Evolutionary conservation across 1,140 invertebrate species (phyloP).

Genomic region (Bradynema listronoti): DNA sequence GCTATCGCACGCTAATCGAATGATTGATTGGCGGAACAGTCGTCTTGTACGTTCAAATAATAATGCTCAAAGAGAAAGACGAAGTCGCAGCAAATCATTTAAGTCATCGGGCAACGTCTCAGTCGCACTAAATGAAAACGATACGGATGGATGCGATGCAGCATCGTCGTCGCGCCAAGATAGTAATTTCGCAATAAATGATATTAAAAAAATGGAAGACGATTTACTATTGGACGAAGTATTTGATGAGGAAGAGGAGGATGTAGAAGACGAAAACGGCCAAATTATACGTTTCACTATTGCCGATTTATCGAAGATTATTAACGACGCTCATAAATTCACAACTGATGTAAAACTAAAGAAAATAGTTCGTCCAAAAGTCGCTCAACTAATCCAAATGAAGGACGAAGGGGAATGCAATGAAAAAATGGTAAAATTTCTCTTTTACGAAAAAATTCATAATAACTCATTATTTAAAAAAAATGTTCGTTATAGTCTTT

Average conservation of each 20-base stretch:
- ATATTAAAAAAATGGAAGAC: constrained; percentile 1
- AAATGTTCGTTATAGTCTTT: too few species aligned
- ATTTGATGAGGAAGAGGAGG: constrained; percentile 8
- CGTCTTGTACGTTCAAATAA: not conserved
- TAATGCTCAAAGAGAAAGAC: not conserved
- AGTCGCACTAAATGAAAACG: too few species aligned
- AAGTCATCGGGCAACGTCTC: too few species aligned
- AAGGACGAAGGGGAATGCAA: not conserved
- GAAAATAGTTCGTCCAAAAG: too few species aligned
- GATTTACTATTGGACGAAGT: too few species aligned
- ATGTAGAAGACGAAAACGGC: constrained; percentile 8
- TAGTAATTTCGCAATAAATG: too few species aligned
- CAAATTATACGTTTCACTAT: constrained; percentile 3
- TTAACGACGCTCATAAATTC: constrained; percentile 6
- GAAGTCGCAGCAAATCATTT: not conserved
- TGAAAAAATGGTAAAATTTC: constrained; percentile 12
- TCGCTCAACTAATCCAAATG: constrained; percentile 6
- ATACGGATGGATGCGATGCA: too few species aligned
- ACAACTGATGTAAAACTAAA: too few species aligned
- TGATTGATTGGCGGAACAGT: constrained; percentile 3
- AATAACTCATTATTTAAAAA: too few species aligned
- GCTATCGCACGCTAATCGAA: constrained; percentile 21
- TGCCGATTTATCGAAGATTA: constrained; percentile 1
- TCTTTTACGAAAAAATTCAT: too few species aligned
- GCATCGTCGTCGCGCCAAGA: not conserved